A percentile compares a stretch with the other conserved stretches of the same genome.
phyloP scores from a whole-genome alignment of 1,140 invertebrate genomes.

The honey bee (Apis mellifera) region DNA sequence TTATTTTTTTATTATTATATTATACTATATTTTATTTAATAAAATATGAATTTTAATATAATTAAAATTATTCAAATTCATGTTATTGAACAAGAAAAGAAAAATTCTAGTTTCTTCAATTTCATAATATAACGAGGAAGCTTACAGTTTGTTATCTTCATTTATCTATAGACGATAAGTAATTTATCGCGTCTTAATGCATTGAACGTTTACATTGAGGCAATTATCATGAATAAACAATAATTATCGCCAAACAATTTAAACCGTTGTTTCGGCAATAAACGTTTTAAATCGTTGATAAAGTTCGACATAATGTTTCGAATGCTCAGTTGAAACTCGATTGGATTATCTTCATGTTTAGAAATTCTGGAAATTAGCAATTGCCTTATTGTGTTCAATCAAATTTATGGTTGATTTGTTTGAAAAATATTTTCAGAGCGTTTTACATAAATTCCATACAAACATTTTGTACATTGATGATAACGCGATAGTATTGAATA shows the following conservation, averaged over 20 bases:
- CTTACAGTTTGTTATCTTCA: conserved; percentile 20
- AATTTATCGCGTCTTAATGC: conserved; percentile 27
- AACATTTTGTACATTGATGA: neutral
- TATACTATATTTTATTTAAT: neutral
- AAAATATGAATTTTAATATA: neutral
- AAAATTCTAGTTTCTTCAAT: conserved; percentile 3
- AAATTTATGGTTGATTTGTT: conserved; percentile 1
- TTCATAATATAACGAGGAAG: conserved; percentile 16
- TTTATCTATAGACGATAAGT: conserved; percentile 22
- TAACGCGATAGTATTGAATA: neutral
- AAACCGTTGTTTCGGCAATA: conserved; percentile 22
- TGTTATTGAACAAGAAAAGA: neutral
- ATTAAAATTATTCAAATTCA: neutral
- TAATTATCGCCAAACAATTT: conserved; percentile 24
- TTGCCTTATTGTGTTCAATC: neutral
- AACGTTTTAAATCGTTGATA: neutral
- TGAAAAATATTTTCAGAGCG: neutral
- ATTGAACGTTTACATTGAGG: neutral
- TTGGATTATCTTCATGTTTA: neutral
- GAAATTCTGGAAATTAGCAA: neutral
- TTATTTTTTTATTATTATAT: neutral
- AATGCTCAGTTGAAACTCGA: neutral
- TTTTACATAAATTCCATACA: neutral
- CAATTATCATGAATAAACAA: conserved; percentile 25
- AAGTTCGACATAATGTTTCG: neutral